Percentiles rank a stretch among this genome's conserved stretches.
Conservation (phyloP, 2,113 vertebrate species). For the Bufo gargarizans region DNA sequence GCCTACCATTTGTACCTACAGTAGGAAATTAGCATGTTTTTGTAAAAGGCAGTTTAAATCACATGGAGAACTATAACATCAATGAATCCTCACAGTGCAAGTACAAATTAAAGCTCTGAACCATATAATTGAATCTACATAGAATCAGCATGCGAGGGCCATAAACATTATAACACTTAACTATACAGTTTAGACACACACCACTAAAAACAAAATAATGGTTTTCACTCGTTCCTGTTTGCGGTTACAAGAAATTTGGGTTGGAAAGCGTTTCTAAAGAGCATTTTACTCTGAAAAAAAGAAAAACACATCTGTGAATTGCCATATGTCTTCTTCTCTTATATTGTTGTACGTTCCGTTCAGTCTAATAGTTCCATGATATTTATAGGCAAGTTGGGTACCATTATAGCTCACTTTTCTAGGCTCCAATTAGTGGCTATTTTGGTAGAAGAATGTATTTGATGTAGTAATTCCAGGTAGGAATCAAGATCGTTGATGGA, state of each 20-base stretch:
- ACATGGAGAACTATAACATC: slow-evolving; percentile 4
- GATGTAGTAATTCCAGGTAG: too few relatives aligned
- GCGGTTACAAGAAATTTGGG: not conserved
- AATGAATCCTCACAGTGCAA: slow-evolving; percentile 11
- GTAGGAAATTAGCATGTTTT: not conserved
- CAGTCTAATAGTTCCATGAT: too few relatives aligned
- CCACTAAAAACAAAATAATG: slow-evolving; percentile 16
- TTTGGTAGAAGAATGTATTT: too few relatives aligned
- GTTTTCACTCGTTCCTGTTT: not conserved
- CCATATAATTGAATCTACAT: slow-evolving; percentile 1
- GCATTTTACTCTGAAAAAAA: not conserved
- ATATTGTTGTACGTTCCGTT: too few relatives aligned
- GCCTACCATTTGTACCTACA: not conserved
- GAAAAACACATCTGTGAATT: too few relatives aligned
- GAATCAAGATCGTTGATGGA: too few relatives aligned
- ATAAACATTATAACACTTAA: slow-evolving; percentile 10
- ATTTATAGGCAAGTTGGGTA: too few relatives aligned
- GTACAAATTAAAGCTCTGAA: not conserved
- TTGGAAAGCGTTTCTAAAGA: not conserved
- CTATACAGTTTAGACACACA: slow-evolving; percentile 7
- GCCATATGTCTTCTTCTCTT: too few relatives aligned
- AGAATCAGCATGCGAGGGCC: not conserved
- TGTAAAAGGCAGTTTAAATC: not conserved
- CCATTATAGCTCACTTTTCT: too few relatives aligned
- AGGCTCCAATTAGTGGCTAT: too few relatives aligned